These are phyloP conservation scores for Lasioglossum malachurum DNA, from an alignment of 2,888 invertebrate genomes.

Conservation along the genomic window DNA sequence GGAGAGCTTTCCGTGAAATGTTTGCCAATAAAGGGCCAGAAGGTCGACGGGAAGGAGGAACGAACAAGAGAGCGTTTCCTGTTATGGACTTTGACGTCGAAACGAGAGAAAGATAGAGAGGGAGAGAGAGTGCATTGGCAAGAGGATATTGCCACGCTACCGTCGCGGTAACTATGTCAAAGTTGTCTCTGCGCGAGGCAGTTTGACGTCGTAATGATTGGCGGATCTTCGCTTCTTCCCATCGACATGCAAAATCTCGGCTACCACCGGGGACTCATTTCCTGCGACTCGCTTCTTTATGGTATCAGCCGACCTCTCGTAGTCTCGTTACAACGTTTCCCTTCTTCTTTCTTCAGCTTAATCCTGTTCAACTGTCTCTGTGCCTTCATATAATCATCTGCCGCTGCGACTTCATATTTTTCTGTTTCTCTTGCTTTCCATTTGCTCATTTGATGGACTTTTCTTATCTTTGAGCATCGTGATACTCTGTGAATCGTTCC, in stretches of 20 bases:
- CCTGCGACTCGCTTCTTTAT: neutral
- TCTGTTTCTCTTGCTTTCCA: neutral
- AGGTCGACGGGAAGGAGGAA: neutral
- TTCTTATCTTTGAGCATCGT: neutral
- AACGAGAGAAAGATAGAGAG: neutral
- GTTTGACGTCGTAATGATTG: constrained; percentile 65
- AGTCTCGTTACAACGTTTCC: neutral
- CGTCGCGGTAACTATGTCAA: constrained; percentile 55
- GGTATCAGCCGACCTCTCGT: neutral
- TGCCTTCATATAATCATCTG: neutral
- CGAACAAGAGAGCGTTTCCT: constrained; percentile 28
- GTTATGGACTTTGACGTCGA: constrained; percentile 59
- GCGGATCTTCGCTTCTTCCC: constrained; percentile 48
- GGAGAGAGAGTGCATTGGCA: constrained; percentile 8
- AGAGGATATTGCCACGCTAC: constrained; percentile 62
- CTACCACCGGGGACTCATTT: constrained; percentile 3
- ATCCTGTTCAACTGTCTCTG: neutral
- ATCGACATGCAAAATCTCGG: constrained; percentile 25
- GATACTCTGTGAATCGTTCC: neutral
- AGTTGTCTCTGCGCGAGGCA: constrained; percentile 56
- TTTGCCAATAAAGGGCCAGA: constrained; percentile 33
- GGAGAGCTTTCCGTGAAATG: constrained; percentile 5
- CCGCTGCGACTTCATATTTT: neutral
- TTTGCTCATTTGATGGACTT: neutral
- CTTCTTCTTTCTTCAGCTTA: neutral